Evolutionary conservation across 2,113 vertebrate genomes (phyloP), one percentile per base, ranked within the genome.

Genomic region (Sceloporus undulatus): DNA sequence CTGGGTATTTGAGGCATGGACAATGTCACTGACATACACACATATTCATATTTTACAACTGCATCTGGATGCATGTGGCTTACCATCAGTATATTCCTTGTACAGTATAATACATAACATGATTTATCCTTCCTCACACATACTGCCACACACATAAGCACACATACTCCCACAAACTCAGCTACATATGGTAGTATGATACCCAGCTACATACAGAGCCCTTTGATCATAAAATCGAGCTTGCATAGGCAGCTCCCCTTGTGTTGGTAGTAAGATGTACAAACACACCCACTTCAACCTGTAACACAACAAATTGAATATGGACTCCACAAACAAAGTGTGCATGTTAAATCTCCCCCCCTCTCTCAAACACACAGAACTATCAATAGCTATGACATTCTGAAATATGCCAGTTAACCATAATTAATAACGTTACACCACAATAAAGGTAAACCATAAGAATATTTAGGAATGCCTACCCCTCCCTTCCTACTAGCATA

Each of bases 281-380:
- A 68, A 71, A 86, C 59, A 34, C 88, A 84, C 87, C 74, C 91
- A 2, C 27, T 2, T 16, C 66, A 76, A 62, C 65, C 0, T 74
- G 84, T 84, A 89, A 65, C 85, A 68, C 16, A 76, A 52, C 40
- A 83, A 86, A 66, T 14, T 40, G 9, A 42, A 27, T 10, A 48
- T n/a, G 4, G 40, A 5, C 34, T 25, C 25, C 29, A 14, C 27
- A 59, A 87, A 87, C 84, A 93, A 94, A 95, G 91, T 92, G 70
- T 62, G 11, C 59, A 62, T 62, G 18, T 62, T 18, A 62, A 16
- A 13, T 13, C 59, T 62, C 59, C 16, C 11, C 16, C 18, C 18
- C 13, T 62, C 14, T 6, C 59, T 14, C 59, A 16, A 11, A 14
- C 59, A 62, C 59, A 62, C 59, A 62, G 13, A 62, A 62, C 27